These are phyloP conservation scores for Excalfactoria chinensis DNA, from an alignment of 2,113 vertebrate genomes.

Conservation along the genomic window DNA sequence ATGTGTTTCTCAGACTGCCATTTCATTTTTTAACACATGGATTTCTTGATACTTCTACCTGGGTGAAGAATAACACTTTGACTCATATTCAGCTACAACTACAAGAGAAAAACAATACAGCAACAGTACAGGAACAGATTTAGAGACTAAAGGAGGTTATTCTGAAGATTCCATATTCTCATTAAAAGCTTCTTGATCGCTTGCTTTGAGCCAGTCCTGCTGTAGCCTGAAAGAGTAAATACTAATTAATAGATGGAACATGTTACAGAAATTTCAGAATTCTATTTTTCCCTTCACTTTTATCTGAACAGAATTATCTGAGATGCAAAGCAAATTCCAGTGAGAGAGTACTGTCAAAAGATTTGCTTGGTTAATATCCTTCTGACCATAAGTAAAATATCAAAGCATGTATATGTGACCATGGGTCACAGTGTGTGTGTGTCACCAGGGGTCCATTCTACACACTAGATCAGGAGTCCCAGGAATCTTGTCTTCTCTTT, in stretches of 20 bases:
- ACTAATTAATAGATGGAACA: background rate
- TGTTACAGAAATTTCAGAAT: background rate
- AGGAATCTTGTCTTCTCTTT: background rate
- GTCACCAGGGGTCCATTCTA: background rate
- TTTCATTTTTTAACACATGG: background rate
- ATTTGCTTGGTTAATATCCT: background rate
- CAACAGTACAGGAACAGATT: background rate
- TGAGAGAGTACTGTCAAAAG: background rate
- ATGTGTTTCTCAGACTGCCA: background rate
- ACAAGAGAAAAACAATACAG: background rate
- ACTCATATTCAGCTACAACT: background rate
- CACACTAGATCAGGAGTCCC: background rate
- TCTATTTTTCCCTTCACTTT: background rate
- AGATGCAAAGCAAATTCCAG: background rate
- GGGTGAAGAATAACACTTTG: background rate
- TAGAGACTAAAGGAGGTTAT: background rate
- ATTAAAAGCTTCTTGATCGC: background rate
- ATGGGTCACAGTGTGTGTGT: background rate
- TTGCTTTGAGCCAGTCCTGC: background rate
- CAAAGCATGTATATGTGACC: background rate
- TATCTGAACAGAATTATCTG: background rate
- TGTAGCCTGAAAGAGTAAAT: background rate
- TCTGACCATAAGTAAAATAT: background rate
- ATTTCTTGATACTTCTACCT: background rate
- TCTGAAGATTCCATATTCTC: background rate